These are phyloP conservation scores for Odiellus spinosus DNA, from an alignment of 2,888 invertebrate genomes.

Conservation along the genomic window DNA sequence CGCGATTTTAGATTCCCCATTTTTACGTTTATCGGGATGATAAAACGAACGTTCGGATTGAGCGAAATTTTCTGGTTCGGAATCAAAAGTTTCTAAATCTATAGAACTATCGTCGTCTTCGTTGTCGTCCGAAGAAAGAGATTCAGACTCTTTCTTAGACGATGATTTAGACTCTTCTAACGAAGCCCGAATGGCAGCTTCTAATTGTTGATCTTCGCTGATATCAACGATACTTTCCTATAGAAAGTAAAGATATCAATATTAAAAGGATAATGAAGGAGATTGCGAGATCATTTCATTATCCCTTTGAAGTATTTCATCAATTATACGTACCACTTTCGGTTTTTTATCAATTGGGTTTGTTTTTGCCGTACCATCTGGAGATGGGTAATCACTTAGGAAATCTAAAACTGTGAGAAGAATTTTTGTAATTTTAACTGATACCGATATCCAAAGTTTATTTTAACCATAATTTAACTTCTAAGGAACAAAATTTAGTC, in stretches of 20 bases:
- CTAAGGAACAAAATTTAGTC: too few species aligned
- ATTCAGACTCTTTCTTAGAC: conserved; percentile 7
- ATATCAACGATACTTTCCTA: conserved; percentile 12
- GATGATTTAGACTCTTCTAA: conserved; percentile 22
- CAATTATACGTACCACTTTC: too few species aligned
- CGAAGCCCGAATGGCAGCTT: conserved; percentile 35
- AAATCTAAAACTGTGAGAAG: conserved; percentile 26
- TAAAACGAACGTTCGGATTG: not conserved
- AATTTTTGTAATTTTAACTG: conserved; percentile 13
- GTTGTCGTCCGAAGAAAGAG: conserved; percentile 14
- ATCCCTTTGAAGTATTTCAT: too few species aligned
- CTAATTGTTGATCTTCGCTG: conserved; percentile 34
- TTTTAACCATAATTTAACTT: too few species aligned
- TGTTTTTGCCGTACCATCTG: conserved; percentile 22
- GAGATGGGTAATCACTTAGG: conserved; percentile 27
- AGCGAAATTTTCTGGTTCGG: conserved; percentile 26
- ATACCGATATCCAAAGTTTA: too few species aligned
- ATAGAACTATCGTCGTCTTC: conserved; percentile 18
- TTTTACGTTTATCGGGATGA: conserved; percentile 2
- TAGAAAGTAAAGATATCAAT: not conserved
- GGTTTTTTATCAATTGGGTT: conserved; percentile 21
- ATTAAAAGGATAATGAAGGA: too few species aligned
- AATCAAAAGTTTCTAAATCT: conserved; percentile 30
- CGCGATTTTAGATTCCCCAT: conserved; percentile 8
- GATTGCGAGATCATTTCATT: too few species aligned